phyloP scores from a whole-genome alignment of 2,113 vertebrate genomes.

The Willisornis vidua region DNA sequence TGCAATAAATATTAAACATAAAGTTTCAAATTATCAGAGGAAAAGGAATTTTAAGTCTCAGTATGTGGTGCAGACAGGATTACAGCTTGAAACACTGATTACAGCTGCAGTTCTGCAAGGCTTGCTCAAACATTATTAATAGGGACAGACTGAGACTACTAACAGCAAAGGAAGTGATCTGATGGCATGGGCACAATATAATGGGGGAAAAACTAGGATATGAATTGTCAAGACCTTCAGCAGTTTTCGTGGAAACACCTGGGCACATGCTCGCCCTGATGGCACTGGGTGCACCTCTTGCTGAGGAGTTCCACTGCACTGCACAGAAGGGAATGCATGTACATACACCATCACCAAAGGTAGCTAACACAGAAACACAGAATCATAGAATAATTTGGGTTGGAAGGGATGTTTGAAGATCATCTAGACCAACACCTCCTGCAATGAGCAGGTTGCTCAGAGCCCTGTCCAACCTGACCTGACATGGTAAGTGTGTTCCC shows the following conservation, averaged over 20 bases:
- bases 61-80: background rate
- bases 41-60: constrained; percentile 22
- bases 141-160: background rate
- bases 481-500: background rate
- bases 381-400: background rate
- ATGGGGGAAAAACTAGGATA: background rate
- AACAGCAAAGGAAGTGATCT: background rate
- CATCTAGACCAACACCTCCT: fast-evolving
- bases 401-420: background rate
- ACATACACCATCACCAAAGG: fast-evolving
- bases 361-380: background rate
- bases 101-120: background rate
- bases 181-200: background rate
- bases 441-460: fast-evolving
- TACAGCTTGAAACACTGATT: background rate
- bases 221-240: background rate
- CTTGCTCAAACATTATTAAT: background rate
- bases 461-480: background rate
- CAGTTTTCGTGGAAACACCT: background rate
- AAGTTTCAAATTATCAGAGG: constrained; percentile 13
- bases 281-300: background rate
- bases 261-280: fast-evolving
- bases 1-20: constrained; percentile 50
- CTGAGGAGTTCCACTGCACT: background rate
- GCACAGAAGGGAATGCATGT: background rate